Evolutionary conservation across 2,888 invertebrate species (phyloP).

Genomic region (Drosophila mayaguana): DNA sequence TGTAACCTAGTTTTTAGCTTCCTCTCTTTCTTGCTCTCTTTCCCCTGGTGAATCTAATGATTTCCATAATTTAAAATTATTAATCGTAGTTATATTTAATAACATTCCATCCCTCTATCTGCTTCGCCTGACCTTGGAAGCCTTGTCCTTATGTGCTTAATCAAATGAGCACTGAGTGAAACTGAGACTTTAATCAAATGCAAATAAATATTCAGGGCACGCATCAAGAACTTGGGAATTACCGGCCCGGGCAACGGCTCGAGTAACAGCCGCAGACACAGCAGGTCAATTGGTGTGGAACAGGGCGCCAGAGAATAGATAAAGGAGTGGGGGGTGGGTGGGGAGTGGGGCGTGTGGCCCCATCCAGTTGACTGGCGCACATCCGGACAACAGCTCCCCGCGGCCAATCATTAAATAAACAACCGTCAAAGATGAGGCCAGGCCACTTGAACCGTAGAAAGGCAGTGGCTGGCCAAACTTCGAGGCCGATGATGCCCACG

Average conservation of each 20-base stretch:
- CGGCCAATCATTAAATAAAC: constrained; percentile 50
- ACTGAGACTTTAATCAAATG: constrained; percentile 59
- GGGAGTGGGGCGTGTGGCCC: neutral
- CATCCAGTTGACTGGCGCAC: constrained; percentile 15
- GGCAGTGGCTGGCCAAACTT: constrained; percentile 31
- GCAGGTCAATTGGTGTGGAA: constrained; percentile 8
- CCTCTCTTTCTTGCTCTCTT: neutral
- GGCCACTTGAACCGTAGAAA: constrained; percentile 10
- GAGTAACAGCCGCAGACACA: constrained; percentile 5
- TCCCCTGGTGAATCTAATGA: neutral
- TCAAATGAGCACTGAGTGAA: constrained; percentile 31
- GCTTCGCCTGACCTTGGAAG: neutral
- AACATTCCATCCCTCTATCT: too few relatives aligned
- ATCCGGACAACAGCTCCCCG: constrained; percentile 33
- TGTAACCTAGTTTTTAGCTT: neutral
- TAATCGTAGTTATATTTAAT: neutral
- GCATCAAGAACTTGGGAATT: constrained; percentile 34
- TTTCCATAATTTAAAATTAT: constrained; percentile 4
- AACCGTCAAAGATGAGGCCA: constrained; percentile 34
- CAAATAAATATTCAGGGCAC: constrained; percentile 69
- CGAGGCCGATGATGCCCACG: constrained; percentile 7
- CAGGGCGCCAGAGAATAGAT: too few relatives aligned
- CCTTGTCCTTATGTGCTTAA: neutral
- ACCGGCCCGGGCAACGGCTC: neutral
- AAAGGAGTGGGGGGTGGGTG: too few relatives aligned